These are phyloP conservation scores for Motacilla alba DNA, from an alignment of 2,113 vertebrate species.

Conservation along the genomic window DNA sequence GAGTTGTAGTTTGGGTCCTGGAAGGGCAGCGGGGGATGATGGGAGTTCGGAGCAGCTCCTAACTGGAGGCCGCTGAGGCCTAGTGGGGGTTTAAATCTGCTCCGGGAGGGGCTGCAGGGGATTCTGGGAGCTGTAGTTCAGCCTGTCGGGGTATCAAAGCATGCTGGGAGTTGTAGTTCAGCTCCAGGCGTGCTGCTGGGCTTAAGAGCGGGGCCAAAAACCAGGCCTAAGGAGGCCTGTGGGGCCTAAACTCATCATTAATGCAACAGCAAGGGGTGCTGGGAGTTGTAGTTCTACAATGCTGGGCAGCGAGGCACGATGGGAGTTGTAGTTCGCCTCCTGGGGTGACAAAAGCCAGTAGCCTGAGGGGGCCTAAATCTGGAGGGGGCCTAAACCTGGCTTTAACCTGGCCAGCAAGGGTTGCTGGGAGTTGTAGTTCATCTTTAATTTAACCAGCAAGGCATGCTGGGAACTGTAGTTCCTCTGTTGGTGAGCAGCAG, in stretches of 20 bases:
- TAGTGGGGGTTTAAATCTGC: accelerated
- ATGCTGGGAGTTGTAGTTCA: neutral
- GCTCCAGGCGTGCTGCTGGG: no score
- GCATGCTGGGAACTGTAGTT: neutral
- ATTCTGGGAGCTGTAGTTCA: neutral
- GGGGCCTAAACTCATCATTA: accelerated
- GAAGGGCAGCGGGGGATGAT: accelerated
- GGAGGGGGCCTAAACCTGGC: no score
- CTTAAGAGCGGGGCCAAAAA: accelerated
- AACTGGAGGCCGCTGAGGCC: accelerated
- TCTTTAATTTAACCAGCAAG: no score
- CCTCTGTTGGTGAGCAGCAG: accelerated
- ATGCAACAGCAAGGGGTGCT: accelerated
- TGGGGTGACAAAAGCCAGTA: accelerated
- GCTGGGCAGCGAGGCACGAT: neutral
- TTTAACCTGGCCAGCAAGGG: accelerated
- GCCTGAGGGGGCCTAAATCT: accelerated
- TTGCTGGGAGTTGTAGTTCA: neutral
- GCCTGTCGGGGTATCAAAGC: accelerated
- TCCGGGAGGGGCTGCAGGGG: accelerated
- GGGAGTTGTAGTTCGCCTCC: neutral
- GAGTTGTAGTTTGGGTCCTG: neutral
- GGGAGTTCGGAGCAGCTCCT: accelerated
- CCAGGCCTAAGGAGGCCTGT: no score
- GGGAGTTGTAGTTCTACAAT: neutral